Evolutionary conservation across 2,888 invertebrate genomes (phyloP), one percentile per base, ranked within the genome.

Genomic region (Pegoplata infirma): DNA sequence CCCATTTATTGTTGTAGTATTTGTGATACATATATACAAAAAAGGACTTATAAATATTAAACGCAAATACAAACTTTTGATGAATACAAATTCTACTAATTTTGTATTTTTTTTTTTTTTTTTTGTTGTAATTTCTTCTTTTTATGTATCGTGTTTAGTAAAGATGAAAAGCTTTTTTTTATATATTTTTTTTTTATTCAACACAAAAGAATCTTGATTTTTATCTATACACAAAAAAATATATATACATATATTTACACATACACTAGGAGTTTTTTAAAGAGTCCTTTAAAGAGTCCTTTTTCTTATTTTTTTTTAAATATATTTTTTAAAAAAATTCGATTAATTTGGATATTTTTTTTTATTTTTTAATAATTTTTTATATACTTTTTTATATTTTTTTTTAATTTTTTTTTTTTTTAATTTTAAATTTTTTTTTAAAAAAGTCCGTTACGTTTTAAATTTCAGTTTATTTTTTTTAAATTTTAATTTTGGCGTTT

Each of bases 81-180:
- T 67, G 23, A 47, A 67, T 67, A 67, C 55, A 46, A 67, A 67
- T 67, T 67, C 28, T 6, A 25, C 46, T 12, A 58, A 40, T 14
- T 44, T 58, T n/a, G 7, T 17, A 25, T 17, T 28, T 36, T 28
- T 1, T 46, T 12, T n/a, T n/a, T n/a, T 46, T 40, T 49, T 51
- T 51, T 64, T 56, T 56, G 8, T 40, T 36, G n/a, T n/a, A n/a
- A 7, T 40, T 25, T 23, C 14, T 19, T 25, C 1, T 12, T 25
- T 49, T 61, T 21, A 14, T 28, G 23, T 56, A 21, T 58, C 44
- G 16, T 10, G 8, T 51, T 58, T 25, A 69, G 53, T 46, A 51
- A 77, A 56, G 63, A 63, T 51, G 72, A 49, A 77, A 77, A 73
- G 77, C 77, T 77, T 58, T 77, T 74, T 59, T 47, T 28, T 40